These are phyloP conservation scores for Drosophila parvula DNA, from an alignment of 1,140 invertebrate genomes.

Conservation along the genomic window DNA sequence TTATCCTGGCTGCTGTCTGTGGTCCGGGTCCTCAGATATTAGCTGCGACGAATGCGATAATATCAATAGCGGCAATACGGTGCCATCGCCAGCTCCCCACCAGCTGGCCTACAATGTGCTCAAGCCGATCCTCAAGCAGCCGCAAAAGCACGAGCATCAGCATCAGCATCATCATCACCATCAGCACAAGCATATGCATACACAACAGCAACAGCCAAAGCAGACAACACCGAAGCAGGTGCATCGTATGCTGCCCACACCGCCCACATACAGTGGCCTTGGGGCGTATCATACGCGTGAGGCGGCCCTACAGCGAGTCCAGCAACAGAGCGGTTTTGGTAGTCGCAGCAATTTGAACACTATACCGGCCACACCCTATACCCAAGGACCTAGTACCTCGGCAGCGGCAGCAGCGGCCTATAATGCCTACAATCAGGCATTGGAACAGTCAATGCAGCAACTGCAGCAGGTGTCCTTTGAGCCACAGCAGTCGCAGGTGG, in stretches of 20 bases:
- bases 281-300: slow-evolving; percentile 69
- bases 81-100: slow-evolving; percentile 65
- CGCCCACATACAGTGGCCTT: slow-evolving; percentile 59
- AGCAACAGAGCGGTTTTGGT: slow-evolving; percentile 69
- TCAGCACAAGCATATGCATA: not conserved
- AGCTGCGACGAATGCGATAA: slow-evolving; percentile 78
- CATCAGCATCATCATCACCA: slow-evolving; percentile 34
- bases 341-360: slow-evolving; percentile 45
- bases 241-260: slow-evolving; percentile 66
- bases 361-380: not conserved
- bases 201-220: slow-evolving; percentile 14
- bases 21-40: slow-evolving; percentile 50
- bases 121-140: slow-evolving; percentile 72
- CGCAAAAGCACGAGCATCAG: slow-evolving; percentile 30
- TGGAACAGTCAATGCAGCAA: slow-evolving; percentile 11
- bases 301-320: slow-evolving; percentile 64
- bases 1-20: slow-evolving; percentile 18
- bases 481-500: not conserved
- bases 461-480: not conserved
- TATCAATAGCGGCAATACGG: slow-evolving; percentile 46
- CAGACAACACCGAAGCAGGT: slow-evolving; percentile 3
- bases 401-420: slow-evolving; percentile 18
- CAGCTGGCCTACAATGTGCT: slow-evolving; percentile 68
- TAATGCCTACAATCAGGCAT: slow-evolving; percentile 15
- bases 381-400: slow-evolving; percentile 21